These are phyloP conservation scores for Ptycholaimellus sp. DNA, from an alignment of 2,888 invertebrate genomes.

Conservation along the genomic window DNA sequence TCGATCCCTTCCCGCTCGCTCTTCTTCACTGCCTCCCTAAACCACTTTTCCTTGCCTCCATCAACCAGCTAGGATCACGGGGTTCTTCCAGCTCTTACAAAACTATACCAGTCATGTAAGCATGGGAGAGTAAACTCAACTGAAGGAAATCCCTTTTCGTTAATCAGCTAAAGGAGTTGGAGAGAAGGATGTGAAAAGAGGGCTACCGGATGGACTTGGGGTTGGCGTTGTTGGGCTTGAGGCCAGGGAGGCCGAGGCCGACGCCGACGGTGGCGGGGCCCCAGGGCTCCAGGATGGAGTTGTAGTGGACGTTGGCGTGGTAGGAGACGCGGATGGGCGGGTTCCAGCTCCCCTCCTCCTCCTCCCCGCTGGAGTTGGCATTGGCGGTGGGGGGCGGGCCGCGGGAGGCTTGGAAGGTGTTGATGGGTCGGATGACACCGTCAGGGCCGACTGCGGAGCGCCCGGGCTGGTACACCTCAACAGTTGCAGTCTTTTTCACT, in stretches of 20 bases:
- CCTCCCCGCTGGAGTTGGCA: neutral
- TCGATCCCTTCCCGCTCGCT: slow-evolving; percentile 13
- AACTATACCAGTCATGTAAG: too few relatives aligned
- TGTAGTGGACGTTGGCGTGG: slow-evolving; percentile 62
- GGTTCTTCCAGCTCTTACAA: too few relatives aligned
- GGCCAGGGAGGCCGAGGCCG: slow-evolving; percentile 48
- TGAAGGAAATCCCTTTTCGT: too few relatives aligned
- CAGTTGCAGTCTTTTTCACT: too few relatives aligned
- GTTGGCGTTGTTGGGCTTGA: slow-evolving; percentile 12
- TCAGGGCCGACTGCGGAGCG: too few relatives aligned
- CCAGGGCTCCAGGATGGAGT: slow-evolving; percentile 60
- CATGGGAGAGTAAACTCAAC: too few relatives aligned
- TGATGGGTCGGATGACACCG: too few relatives aligned
- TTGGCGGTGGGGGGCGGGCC: slow-evolving; percentile 24
- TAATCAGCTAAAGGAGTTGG: too few relatives aligned
- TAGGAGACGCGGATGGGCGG: slow-evolving; percentile 55
- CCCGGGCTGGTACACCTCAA: too few relatives aligned
- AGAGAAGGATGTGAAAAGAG: too few relatives aligned
- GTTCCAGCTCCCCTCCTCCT: slow-evolving; percentile 11
- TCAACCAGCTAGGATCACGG: slow-evolving; percentile 5
- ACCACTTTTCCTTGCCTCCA: too few relatives aligned
- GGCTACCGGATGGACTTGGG: too few relatives aligned
- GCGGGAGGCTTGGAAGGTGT: slow-evolving; percentile 52
- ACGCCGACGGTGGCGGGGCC: slow-evolving; percentile 51
- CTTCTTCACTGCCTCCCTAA: slow-evolving; percentile 4